These are phyloP conservation scores for Ficedula albicollis DNA, from an alignment of 2,797 vertebrate species.

Conservation along the genomic window DNA sequence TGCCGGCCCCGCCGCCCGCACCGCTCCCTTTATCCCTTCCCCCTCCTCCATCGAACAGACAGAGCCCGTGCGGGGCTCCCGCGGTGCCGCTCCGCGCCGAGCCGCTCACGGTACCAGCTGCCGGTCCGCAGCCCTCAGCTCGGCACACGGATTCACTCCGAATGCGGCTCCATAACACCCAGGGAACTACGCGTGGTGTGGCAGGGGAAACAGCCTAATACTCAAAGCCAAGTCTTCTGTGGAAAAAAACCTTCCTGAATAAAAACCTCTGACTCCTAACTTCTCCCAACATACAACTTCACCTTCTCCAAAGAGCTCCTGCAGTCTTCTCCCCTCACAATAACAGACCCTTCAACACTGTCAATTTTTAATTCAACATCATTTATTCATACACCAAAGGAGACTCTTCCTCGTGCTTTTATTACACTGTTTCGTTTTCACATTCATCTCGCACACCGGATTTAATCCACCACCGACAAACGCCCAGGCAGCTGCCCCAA, in stretches of 20 bases:
- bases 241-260: background rate
- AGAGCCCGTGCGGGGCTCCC: no score
- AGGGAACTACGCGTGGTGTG: rapidly evolving
- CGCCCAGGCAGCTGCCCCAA: no score
- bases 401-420: background rate
- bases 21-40: rapidly evolving
- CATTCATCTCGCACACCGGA: background rate
- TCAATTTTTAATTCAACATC: background rate
- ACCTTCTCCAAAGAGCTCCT: background rate
- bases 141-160: rapidly evolving
- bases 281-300: rapidly evolving
- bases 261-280: no score
- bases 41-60: background rate
- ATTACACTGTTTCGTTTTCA: background rate
- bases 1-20: rapidly evolving
- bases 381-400: background rate
- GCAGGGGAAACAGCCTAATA: background rate
- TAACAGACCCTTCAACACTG: no score
- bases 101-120: no score
- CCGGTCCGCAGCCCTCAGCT: background rate
- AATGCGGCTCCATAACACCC: rapidly evolving
- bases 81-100: rapidly evolving
- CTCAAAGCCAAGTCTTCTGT: rapidly evolving
- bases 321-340: background rate
- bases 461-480: background rate